A percentile compares a stretch with the other conserved stretches of the same genome.
Conservation (phyloP, 2,113 vertebrate genomes). For the Oryctolagus cuniculus region DNA sequence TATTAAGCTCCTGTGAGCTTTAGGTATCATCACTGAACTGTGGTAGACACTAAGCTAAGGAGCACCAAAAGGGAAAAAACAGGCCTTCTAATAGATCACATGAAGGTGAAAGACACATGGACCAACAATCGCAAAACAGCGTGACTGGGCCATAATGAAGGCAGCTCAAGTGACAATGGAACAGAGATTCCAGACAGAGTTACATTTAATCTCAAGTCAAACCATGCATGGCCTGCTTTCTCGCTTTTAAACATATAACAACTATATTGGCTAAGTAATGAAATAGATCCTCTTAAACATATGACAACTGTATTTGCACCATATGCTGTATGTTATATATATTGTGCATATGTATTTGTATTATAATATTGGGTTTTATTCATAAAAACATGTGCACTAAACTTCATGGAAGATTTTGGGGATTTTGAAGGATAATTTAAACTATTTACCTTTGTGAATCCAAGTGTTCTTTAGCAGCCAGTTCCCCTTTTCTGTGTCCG, state of each 20-base stretch:
- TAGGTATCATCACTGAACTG: background rate
- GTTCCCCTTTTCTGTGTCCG: background rate
- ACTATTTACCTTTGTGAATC: background rate
- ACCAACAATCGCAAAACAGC: background rate
- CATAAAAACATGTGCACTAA: background rate
- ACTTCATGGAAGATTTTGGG: background rate
- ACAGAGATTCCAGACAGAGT: background rate
- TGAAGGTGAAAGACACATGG: background rate
- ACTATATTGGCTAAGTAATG: background rate
- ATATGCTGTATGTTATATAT: background rate
- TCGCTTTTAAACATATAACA: background rate
- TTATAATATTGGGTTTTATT: conserved; percentile 9
- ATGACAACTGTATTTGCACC: background rate
- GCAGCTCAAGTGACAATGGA: background rate
- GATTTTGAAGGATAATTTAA: background rate
- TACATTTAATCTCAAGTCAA: too few species aligned
- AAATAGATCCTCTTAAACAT: background rate
- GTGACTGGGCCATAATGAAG: too few species aligned
- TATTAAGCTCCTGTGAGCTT: background rate
- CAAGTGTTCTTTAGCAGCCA: background rate
- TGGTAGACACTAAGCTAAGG: background rate
- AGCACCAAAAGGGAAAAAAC: background rate
- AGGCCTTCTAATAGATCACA: background rate
- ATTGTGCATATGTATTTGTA: background rate
- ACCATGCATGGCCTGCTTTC: background rate